Percentiles rank a stretch among this genome's conserved stretches.
These are phyloP conservation scores for Ernsta delagoae DNA, from an alignment of 2,888 invertebrate species.

Conservation along the genomic window DNA sequence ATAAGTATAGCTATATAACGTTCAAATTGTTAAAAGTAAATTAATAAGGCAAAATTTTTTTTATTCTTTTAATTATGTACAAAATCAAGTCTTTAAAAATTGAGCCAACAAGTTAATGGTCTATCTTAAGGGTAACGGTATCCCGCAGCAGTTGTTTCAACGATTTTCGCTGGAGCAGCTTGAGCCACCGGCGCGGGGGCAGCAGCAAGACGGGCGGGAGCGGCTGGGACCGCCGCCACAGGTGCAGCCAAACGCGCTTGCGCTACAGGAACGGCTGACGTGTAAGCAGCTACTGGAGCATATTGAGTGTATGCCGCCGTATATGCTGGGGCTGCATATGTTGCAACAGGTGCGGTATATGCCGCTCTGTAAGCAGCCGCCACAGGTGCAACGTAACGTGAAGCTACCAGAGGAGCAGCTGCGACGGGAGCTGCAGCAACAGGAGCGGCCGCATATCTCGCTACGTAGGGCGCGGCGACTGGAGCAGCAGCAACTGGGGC, in stretches of 20 bases:
- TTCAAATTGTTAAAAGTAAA: no score
- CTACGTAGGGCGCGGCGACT: conserved; percentile 38
- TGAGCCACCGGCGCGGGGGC: conserved; percentile 75
- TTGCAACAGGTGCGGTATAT: conserved; percentile 46
- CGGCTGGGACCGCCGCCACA: conserved; percentile 43
- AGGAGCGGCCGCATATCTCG: conserved; percentile 44
- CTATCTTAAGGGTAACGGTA: conserved; percentile 71
- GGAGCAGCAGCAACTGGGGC: conserved; percentile 33
- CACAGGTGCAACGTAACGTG: conserved; percentile 39
- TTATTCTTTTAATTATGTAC: conserved; percentile 60
- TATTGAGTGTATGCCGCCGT: conserved; percentile 43
- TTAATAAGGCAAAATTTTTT: conserved; percentile 35
- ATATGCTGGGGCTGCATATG: conserved; percentile 41
- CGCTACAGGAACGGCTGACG: conserved; percentile 44
- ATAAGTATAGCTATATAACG: no score
- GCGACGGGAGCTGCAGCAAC: no score
- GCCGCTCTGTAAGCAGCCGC: conserved; percentile 43
- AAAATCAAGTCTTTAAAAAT: conserved; percentile 67
- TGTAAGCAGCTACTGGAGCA: conserved; percentile 44
- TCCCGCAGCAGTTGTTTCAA: conserved; percentile 77
- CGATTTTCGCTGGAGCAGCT: conserved; percentile 87
- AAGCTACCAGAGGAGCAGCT: no score
- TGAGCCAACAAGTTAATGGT: conserved; percentile 55
- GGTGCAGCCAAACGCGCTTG: conserved; percentile 62
- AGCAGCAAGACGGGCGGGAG: conserved; percentile 56